Evolutionary conservation across 2,113 vertebrate genomes (phyloP).

Genomic region (Alces alces): DNA sequence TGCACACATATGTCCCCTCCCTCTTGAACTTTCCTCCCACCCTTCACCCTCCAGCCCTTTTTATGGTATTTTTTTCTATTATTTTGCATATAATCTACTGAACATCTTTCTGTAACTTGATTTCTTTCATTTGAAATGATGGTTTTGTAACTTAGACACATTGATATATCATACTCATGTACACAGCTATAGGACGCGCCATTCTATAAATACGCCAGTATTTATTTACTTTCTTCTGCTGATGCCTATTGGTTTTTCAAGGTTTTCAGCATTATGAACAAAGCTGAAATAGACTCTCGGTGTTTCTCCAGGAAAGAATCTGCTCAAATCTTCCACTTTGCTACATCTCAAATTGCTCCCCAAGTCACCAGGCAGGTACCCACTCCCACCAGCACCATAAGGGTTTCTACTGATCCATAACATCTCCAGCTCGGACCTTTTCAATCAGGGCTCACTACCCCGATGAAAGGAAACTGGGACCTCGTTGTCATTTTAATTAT

Average conservation of each 20-base stretch:
- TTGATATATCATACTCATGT: rapidly evolving
- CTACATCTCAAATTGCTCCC: not conserved
- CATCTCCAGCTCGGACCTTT: not conserved
- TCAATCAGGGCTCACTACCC: no score
- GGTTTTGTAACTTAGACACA: not conserved
- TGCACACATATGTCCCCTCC: not conserved
- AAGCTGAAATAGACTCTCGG: not conserved
- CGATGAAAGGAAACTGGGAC: not conserved
- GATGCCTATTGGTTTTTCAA: not conserved
- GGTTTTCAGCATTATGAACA: not conserved
- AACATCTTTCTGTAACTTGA: not conserved
- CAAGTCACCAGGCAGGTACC: rapidly evolving
- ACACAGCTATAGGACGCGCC: rapidly evolving
- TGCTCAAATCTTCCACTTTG: not conserved
- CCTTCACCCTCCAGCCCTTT: not conserved
- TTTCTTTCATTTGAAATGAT: not conserved
- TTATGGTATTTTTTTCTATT: not conserved
- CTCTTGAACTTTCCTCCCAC: not conserved
- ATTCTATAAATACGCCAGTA: not conserved
- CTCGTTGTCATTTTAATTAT: rapidly evolving
- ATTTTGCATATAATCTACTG: not conserved
- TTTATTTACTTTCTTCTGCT: not conserved
- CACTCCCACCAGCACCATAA: rapidly evolving
- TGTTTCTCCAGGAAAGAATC: not conserved
- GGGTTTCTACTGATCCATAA: rapidly evolving